Evolutionary conservation across 2,797 vertebrate genomes (phyloP).

Genomic region (Gobio occitaniae): DNA sequence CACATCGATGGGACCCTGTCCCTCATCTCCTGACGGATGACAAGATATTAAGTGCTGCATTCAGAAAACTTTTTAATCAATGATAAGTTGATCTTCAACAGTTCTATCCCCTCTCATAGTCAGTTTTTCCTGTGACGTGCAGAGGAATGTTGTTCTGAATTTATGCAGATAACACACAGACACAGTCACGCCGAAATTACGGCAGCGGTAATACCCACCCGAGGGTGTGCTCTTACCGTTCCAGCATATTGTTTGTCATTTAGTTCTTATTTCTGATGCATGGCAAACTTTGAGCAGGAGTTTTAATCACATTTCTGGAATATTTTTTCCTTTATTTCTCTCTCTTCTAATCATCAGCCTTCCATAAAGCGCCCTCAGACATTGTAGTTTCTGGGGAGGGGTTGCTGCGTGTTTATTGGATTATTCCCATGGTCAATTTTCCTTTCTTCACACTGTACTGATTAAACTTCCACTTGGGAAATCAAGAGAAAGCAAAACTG

Average conservation of each 20-base stretch:
- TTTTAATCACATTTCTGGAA: conserved; percentile 62
- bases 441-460: conserved; percentile 61
- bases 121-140: not conserved
- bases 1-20: conserved; percentile 53
- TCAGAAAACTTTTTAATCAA: conserved; percentile 11
- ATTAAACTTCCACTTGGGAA: conserved; percentile 71
- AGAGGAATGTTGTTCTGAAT: conserved; percentile 42
- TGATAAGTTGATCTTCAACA: not conserved
- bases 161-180: conserved; percentile 31
- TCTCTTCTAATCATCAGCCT: conserved; percentile 58
- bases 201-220: conserved; percentile 20
- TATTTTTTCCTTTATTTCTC: conserved; percentile 58
- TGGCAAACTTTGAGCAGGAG: conserved; percentile 29
- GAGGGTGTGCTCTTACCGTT: conserved; percentile 39
- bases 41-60: conserved; percentile 29
- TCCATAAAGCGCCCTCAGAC: conserved; percentile 56
- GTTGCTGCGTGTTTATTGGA: conserved; percentile 58
- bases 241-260: conserved; percentile 64
- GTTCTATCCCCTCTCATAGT: not conserved
- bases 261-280: conserved; percentile 62
- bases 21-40: conserved; percentile 28
- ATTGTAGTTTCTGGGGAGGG: conserved; percentile 50
- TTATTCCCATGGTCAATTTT: conserved; percentile 61
- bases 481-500: conserved; percentile 62
- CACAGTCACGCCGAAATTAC: conserved; percentile 35